Conservation (phyloP, 2,888 invertebrate species). For the Platycheirus albimanus region DNA sequence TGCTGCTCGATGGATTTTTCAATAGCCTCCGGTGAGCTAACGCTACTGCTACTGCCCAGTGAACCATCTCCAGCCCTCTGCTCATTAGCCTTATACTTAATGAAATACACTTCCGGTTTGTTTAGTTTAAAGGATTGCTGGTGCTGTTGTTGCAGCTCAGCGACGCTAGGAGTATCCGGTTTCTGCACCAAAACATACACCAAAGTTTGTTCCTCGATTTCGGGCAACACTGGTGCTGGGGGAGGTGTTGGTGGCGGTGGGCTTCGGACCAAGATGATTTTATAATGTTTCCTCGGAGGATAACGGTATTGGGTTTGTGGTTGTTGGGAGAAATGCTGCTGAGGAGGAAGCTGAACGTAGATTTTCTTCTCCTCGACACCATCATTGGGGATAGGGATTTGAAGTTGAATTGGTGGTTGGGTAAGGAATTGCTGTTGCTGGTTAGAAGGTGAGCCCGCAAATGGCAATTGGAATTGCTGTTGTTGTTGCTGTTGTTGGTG, state of each 20-base stretch:
- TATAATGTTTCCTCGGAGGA: slow-evolving; percentile 87
- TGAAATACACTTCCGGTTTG: slow-evolving; percentile 89
- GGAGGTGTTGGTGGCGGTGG: slow-evolving; percentile 76
- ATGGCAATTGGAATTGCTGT: slow-evolving; percentile 18
- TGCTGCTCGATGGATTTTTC: slow-evolving; percentile 63
- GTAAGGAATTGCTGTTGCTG: slow-evolving; percentile 28
- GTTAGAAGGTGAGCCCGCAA: slow-evolving; percentile 17
- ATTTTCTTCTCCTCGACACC: slow-evolving; percentile 92
- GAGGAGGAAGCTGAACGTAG: slow-evolving; percentile 92
- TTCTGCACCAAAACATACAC: slow-evolving; percentile 88
- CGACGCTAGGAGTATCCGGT: slow-evolving; percentile 86
- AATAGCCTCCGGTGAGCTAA: slow-evolving; percentile 35
- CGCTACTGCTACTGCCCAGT: background rate
- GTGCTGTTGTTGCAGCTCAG: slow-evolving; percentile 85
- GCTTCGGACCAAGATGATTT: slow-evolving; percentile 88
- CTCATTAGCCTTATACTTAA: slow-evolving; percentile 87
- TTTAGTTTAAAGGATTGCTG: slow-evolving; percentile 85
- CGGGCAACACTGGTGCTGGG: slow-evolving; percentile 62
- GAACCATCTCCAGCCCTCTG: slow-evolving; percentile 37
- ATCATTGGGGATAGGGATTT: slow-evolving; percentile 70
- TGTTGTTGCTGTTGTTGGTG: slow-evolving; percentile 1
- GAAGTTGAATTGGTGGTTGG: slow-evolving; percentile 66
- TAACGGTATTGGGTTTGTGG: slow-evolving; percentile 84
- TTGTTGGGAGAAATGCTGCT: slow-evolving; percentile 82
- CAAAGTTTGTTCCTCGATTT: slow-evolving; percentile 86